Conservation (phyloP, 2,888 invertebrate genomes). For the Scaptodrosophila latifasciaeformis region DNA sequence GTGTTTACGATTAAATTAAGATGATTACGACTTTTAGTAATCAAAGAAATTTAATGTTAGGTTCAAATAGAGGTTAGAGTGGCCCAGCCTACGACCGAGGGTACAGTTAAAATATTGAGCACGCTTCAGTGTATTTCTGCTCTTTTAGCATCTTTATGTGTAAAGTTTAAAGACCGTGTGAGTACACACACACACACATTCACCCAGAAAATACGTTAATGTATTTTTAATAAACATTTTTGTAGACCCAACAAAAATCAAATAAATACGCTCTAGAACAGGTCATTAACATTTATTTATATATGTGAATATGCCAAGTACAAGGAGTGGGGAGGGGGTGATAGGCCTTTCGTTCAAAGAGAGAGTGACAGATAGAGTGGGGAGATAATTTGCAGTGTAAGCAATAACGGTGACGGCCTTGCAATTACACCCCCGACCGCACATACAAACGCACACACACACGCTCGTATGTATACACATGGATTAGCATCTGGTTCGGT, state of each 20-base stretch:
- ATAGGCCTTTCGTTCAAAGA: too few species aligned
- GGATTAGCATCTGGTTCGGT: neutral
- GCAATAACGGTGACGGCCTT: too few species aligned
- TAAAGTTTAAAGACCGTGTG: too few species aligned
- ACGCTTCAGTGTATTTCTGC: neutral
- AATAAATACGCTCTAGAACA: conserved; percentile 15
- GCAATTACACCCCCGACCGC: too few species aligned
- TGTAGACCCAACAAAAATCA: conserved; percentile 1
- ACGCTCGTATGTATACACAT: neutral
- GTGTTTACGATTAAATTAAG: conserved; percentile 64
- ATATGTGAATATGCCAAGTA: neutral
- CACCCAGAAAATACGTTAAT: conserved; percentile 14
- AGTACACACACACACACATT: conserved; percentile 1
- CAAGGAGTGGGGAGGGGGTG: neutral
- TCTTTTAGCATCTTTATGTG: neutral
- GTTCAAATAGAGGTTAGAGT: conserved; percentile 61
- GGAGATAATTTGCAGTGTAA: conserved; percentile 21
- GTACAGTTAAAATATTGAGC: conserved; percentile 46
- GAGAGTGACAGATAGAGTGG: too few species aligned
- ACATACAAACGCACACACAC: conserved; percentile 13
- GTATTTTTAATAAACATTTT: conserved; percentile 30
- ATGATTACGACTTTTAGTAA: conserved; percentile 59
- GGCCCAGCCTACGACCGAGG: conserved; percentile 17
- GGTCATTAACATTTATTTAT: conserved; percentile 31
- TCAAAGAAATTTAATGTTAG: conserved; percentile 65